Percentiles rank a stretch among this genome's conserved stretches.
These are phyloP conservation scores for Phallusia fumigata DNA, from an alignment of 23 tunicate species.

Conservation along the genomic window DNA sequence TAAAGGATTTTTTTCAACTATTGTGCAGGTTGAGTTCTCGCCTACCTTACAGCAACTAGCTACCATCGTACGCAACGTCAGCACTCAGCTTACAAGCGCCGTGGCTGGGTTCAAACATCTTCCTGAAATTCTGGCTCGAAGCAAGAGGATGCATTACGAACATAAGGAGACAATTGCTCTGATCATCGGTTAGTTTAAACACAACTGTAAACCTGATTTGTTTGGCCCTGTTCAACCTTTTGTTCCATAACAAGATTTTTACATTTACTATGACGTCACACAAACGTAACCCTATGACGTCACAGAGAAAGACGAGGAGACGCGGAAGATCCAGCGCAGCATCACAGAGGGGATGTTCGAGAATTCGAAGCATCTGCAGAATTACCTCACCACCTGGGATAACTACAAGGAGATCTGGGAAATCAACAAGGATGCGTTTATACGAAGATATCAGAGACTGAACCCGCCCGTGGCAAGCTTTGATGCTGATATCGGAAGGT, in stretches of 20 bases:
- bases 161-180: constrained; percentile 56
- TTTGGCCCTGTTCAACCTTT: too few species aligned
- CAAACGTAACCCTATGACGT: neutral
- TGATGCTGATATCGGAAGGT: constrained; percentile 98
- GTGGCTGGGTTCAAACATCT: constrained; percentile 53
- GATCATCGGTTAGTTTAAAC: constrained; percentile 81
- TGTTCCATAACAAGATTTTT: too few species aligned
- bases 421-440: constrained; percentile 94
- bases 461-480: constrained; percentile 84
- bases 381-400: constrained; percentile 84
- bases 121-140: constrained; percentile 67
- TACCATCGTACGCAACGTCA: constrained; percentile 61
- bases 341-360: constrained; percentile 86
- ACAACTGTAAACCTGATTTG: too few species aligned
- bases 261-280: too few species aligned
- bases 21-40: constrained; percentile 78
- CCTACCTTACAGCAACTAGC: constrained; percentile 92
- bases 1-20: too few species aligned
- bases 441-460: constrained; percentile 79
- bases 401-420: constrained; percentile 97
- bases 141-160: constrained; percentile 33
- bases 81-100: constrained; percentile 76
- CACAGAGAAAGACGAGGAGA: constrained; percentile 90
- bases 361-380: constrained; percentile 70
- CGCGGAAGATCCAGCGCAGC: constrained; percentile 67